Percentiles rank a stretch among this genome's conserved stretches.
phyloP scores from a whole-genome alignment of 1,140 invertebrate species.

The Formica selysi region DNA sequence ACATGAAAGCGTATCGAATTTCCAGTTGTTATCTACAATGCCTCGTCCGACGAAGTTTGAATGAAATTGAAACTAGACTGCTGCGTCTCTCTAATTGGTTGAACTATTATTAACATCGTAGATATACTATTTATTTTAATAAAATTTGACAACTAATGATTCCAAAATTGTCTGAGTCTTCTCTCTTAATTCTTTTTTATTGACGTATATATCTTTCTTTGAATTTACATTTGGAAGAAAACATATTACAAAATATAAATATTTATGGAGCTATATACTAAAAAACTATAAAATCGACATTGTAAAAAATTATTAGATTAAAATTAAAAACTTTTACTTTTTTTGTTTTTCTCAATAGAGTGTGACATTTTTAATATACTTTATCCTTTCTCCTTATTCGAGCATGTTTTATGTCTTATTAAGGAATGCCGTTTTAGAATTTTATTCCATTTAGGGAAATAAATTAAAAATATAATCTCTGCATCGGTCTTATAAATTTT shows the following conservation, averaged over 20 bases:
- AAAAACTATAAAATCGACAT: neutral
- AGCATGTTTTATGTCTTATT: neutral
- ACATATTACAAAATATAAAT: conserved; percentile 8
- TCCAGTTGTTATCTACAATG: neutral
- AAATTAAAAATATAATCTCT: neutral
- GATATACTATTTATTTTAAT: conserved; percentile 70
- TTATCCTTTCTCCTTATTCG: neutral
- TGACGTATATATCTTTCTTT: conserved; percentile 1
- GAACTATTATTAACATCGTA: conserved; percentile 66
- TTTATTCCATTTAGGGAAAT: neutral
- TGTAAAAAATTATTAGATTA: neutral
- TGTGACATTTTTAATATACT: neutral
- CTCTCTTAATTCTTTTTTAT: neutral
- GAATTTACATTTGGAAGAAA: neutral
- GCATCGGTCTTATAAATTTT: neutral
- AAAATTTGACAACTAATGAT: neutral
- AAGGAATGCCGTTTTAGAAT: neutral
- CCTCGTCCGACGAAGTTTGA: neutral
- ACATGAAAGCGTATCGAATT: conserved; percentile 20
- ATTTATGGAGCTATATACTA: neutral
- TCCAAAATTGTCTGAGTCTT: conserved; percentile 16
- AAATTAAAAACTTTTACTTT: neutral
- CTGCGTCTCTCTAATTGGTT: conserved; percentile 63
- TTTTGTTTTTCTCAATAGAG: neutral
- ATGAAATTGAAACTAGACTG: conserved; percentile 62